Percentiles rank a stretch among this genome's conserved stretches.
Evolutionary conservation across 2,797 vertebrate genomes (phyloP).

Genomic region (Delichon dasypus): DNA sequence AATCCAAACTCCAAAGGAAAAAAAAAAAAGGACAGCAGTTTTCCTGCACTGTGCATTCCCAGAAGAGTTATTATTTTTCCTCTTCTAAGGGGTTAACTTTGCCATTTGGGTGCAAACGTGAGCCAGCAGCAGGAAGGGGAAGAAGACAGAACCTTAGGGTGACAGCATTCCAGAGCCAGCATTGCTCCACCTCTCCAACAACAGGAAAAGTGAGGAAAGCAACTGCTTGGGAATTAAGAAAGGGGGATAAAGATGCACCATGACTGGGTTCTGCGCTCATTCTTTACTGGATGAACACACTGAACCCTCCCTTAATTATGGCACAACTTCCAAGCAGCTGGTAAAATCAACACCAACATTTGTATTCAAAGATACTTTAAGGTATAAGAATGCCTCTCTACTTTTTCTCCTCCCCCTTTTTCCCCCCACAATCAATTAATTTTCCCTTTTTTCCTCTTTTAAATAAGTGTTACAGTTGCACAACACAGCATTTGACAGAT

Average conservation of each 20-base stretch:
- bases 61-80: not conserved
- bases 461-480: not conserved
- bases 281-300: not conserved
- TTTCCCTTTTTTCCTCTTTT: not conserved
- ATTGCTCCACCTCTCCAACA: not conserved
- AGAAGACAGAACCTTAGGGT: not conserved
- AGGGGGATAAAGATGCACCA: not conserved
- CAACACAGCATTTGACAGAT: not conserved
- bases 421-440: not conserved
- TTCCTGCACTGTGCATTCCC: not conserved
- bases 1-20: not conserved
- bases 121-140: not conserved
- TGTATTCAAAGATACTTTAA: not conserved
- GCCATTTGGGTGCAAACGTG: not conserved
- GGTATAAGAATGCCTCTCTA: not conserved
- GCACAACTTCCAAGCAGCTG: not conserved
- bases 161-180: not conserved
- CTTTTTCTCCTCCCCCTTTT: not conserved
- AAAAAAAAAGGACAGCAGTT: not conserved
- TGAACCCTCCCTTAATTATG: not conserved
- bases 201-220: not conserved
- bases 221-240: not conserved
- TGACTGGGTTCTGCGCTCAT: not conserved
- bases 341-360: not conserved
- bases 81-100: not conserved